phyloP scores from a whole-genome alignment of 2,888 invertebrate genomes.

The Campoletis raptor region DNA sequence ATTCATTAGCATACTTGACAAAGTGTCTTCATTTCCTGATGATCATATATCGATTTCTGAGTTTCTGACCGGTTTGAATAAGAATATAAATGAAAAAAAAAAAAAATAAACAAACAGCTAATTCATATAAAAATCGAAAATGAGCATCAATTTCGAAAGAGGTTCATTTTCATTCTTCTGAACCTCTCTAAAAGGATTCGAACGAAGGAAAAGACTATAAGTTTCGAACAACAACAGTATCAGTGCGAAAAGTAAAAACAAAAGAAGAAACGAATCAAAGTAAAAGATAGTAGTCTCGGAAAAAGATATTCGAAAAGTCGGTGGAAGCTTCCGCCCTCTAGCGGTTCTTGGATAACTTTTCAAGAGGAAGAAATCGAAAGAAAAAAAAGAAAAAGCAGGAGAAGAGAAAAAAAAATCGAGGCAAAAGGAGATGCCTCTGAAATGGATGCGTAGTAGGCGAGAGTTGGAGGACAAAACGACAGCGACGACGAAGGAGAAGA shows the following conservation, averaged over 20 bases:
- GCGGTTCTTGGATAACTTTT: conserved; percentile 28
- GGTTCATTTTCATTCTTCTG: background rate
- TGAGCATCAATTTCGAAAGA: background rate
- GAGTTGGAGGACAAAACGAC: conserved; percentile 64
- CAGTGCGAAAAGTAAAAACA: background rate
- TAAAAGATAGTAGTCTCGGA: background rate
- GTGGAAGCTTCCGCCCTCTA: conserved; percentile 11
- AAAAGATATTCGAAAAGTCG: conserved; percentile 26
- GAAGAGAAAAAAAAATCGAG: conserved; percentile 61
- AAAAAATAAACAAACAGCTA: too few relatives aligned
- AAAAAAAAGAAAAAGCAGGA: conserved; percentile 52
- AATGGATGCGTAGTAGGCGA: conserved; percentile 67
- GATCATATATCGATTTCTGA: background rate
- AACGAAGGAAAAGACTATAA: background rate
- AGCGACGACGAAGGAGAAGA: conserved; percentile 16
- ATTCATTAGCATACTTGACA: background rate
- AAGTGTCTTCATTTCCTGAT: background rate
- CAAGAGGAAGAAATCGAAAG: conserved; percentile 42
- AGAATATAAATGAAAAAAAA: background rate
- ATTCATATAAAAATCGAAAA: background rate
- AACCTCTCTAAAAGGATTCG: background rate
- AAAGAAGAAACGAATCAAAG: background rate
- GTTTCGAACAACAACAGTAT: background rate
- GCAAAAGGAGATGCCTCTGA: conserved; percentile 61
- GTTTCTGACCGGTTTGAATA: background rate